These are phyloP conservation scores for Crossocerus cetratus DNA, from an alignment of 2,888 invertebrate species.

Conservation along the genomic window DNA sequence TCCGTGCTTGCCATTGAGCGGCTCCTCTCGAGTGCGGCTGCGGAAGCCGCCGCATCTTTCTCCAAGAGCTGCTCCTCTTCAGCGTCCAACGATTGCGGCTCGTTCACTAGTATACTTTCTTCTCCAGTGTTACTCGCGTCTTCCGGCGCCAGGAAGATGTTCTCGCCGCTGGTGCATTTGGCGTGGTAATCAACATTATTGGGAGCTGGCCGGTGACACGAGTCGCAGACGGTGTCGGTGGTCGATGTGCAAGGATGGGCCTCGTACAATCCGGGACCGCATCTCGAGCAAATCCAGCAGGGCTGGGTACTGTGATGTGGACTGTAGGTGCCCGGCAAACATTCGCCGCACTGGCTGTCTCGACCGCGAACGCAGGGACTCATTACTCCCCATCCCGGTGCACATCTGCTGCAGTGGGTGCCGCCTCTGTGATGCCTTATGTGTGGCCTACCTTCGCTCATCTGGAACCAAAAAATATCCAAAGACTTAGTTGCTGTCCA, in stretches of 20 bases:
- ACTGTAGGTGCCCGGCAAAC: constrained; percentile 73
- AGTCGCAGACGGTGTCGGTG: constrained; percentile 76
- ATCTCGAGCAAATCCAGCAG: constrained; percentile 76
- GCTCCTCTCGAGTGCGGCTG: background rate
- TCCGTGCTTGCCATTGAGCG: too few relatives aligned
- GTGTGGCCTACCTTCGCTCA: constrained; percentile 66
- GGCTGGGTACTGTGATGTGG: constrained; percentile 75
- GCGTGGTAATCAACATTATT: constrained; percentile 67
- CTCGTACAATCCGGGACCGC: constrained; percentile 76
- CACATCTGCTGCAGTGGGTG: constrained; percentile 74
- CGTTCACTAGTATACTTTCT: constrained; percentile 71
- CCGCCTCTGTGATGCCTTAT: constrained; percentile 71
- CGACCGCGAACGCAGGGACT: constrained; percentile 67
- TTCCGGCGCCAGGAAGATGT: constrained; percentile 72
- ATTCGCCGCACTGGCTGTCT: constrained; percentile 75
- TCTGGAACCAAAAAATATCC: constrained; percentile 57
- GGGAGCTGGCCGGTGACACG: constrained; percentile 70
- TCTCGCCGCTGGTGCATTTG: constrained; percentile 62
- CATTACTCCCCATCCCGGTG: constrained; percentile 75
- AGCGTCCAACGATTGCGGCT: constrained; percentile 48
- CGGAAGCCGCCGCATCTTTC: constrained; percentile 66
- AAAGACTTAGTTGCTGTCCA: too few relatives aligned
- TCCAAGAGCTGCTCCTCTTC: constrained; percentile 64
- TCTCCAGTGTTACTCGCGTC: constrained; percentile 72
- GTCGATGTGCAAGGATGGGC: constrained; percentile 74